A percentile compares a stretch with the other conserved stretches of the same genome.
Evolutionary conservation across 2,113 vertebrate species (phyloP).

Genomic region (Trichomycterus rosablanca): DNA sequence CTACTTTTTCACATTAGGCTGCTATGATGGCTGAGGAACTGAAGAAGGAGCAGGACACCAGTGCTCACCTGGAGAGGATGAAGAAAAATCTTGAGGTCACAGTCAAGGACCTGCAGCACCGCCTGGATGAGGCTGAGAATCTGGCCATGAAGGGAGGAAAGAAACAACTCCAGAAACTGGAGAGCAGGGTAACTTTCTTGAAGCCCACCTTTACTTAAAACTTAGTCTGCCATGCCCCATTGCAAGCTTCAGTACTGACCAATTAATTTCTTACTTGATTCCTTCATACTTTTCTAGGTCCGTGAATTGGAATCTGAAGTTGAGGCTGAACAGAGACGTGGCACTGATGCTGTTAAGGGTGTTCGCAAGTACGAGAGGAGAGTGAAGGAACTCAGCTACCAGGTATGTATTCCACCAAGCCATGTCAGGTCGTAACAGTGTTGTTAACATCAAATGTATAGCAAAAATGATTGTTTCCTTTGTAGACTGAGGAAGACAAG

Average conservation of each 20-base stretch:
- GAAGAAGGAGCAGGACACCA: conserved; percentile 85
- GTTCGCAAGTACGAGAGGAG: conserved; percentile 41
- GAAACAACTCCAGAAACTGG: conserved; percentile 82
- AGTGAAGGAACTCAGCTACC: conserved; percentile 47
- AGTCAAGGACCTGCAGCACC: conserved; percentile 74
- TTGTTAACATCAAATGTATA: not conserved
- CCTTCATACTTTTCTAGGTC: conserved; percentile 54
- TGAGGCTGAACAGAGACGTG: conserved; percentile 73
- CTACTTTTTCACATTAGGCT: conserved; percentile 54
- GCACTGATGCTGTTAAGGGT: conserved; percentile 40
- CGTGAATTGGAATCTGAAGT: conserved; percentile 73
- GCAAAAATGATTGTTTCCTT: not conserved
- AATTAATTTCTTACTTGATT: too few relatives aligned
- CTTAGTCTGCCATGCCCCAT: too few relatives aligned
- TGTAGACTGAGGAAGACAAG: conserved; percentile 46
- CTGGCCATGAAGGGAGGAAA: conserved; percentile 80
- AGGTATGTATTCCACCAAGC: conserved; percentile 21
- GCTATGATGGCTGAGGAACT: conserved; percentile 84
- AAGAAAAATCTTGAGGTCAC: conserved; percentile 89
- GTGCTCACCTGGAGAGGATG: conserved; percentile 88
- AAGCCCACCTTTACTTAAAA: too few relatives aligned
- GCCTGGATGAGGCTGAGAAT: conserved; percentile 88
- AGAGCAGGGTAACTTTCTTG: conserved; percentile 42
- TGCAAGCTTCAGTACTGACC: too few relatives aligned
- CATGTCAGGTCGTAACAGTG: not conserved